Conservation (phyloP, 2,797 vertebrate species). For the Schizopygopsis malacanthus region DNA sequence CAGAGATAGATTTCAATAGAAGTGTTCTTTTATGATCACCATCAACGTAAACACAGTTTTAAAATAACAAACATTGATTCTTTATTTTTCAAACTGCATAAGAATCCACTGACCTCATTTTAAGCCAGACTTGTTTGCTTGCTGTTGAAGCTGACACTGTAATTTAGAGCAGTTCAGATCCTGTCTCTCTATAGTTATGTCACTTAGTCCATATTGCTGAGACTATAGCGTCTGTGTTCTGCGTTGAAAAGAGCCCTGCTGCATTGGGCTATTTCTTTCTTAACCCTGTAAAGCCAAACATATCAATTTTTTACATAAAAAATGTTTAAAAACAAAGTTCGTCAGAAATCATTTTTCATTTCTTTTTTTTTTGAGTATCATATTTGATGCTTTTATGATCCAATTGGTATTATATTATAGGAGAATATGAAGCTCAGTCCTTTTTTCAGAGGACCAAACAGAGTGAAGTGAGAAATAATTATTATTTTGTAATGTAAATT, state of each 20-base stretch:
- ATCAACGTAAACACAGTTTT: background rate
- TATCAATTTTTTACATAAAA: no score
- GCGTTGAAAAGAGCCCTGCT: slow-evolving; percentile 18
- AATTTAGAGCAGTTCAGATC: slow-evolving; percentile 2
- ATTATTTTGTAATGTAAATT: no score
- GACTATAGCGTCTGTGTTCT: background rate
- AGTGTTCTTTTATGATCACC: background rate
- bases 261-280: slow-evolving; percentile 57
- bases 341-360: background rate
- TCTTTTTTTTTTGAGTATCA: background rate
- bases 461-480: background rate
- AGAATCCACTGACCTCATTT: background rate
- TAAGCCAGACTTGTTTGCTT: background rate
- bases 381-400: background rate
- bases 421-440: background rate
- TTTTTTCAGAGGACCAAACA: no score
- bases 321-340: no score
- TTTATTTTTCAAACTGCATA: background rate
- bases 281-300: slow-evolving; percentile 2
- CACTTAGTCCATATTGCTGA: background rate
- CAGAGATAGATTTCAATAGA: background rate
- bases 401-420: background rate
- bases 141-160: background rate
- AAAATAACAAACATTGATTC: background rate
- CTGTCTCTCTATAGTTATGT: background rate